Percentiles rank a stretch among this genome's conserved stretches.
These are phyloP conservation scores for Pollenia griseotomentosa DNA, from an alignment of 2,888 invertebrate species.

Conservation along the genomic window DNA sequence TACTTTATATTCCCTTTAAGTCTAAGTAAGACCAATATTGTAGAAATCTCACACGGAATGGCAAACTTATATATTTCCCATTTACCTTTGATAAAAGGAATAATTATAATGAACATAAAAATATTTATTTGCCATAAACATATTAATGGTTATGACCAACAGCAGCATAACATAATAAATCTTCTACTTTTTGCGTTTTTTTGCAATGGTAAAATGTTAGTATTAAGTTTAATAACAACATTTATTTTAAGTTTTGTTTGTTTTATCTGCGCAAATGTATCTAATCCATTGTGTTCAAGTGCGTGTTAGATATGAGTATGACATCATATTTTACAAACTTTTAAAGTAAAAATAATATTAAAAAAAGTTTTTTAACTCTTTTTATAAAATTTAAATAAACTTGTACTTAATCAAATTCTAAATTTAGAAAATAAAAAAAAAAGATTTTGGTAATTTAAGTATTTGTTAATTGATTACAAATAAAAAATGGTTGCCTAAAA, in stretches of 20 bases:
- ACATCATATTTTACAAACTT: constrained; percentile 33
- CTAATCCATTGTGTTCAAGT: background rate
- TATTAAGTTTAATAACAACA: background rate
- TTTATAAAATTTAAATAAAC: background rate
- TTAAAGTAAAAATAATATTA: background rate
- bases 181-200: background rate
- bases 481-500: no score
- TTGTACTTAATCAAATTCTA: no score
- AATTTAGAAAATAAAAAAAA: no score
- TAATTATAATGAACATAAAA: constrained; percentile 6
- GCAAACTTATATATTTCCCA: no score
- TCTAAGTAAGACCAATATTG: no score
- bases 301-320: constrained; percentile 14
- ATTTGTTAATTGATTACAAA: no score
- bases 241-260: no score
- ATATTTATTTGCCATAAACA: constrained; percentile 17
- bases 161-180: background rate
- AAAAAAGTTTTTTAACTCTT: background rate
- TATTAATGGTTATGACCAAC: constrained; percentile 29
- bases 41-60: no score
- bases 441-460: no score
- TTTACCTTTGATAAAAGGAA: no score
- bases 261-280: no score
- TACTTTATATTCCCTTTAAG: no score
- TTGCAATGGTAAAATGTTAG: constrained; percentile 3